Base-by-base conservation (phyloP, 2,888 invertebrate species). In the Heliconius ethilla region DNA sequence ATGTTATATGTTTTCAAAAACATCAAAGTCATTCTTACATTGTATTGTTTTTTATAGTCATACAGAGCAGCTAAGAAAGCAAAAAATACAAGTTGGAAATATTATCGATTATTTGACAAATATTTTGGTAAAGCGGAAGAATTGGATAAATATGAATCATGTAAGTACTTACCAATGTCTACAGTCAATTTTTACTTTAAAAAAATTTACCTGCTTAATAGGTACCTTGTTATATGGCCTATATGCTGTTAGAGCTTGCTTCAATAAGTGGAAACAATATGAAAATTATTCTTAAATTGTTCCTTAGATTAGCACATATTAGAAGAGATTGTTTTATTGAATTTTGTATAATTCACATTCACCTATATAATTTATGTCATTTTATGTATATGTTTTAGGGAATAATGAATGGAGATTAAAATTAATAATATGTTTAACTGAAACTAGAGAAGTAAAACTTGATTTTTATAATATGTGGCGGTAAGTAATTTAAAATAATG, bases 101-200 rank as follows among this genome's bases (percentile, higher is more conserved):
- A 91, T 83, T 94, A 89, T 74, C 91, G 92, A 84, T 80, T 93
- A 77, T 94, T 95, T 89, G 91, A 94, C 33, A 92, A 93, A 84
- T 90, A 92, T 83, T 93, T 87, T 87, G 91, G 90, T 7, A 91
- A 91, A 84, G 86, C 86, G 22, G 87, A 88, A 83, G 87, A 88
- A 67, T 86, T 94, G 79, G 94, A 93, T 81, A 94, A 94, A 86
- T 94, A 91, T 91, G 91, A 91, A 83, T 90, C 90, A 79, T 94
- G 94, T 94, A 86, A 93, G 94, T 91, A 84, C 70, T 78, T 79
- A 37, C n/a, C 37, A 65, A 72, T 78, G 67, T 79, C 63, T 80
- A 45, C 59, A 37, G 18, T 55, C 10, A 11, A 25, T 62, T 62
- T 25, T 62, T 62, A n/a, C 51, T 33, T 33, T 33, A 33, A 33